Evolutionary conservation across 2,113 vertebrate genomes (phyloP), one percentile per base, ranked within the genome.

Genomic region (Glaucidium brasilianum): DNA sequence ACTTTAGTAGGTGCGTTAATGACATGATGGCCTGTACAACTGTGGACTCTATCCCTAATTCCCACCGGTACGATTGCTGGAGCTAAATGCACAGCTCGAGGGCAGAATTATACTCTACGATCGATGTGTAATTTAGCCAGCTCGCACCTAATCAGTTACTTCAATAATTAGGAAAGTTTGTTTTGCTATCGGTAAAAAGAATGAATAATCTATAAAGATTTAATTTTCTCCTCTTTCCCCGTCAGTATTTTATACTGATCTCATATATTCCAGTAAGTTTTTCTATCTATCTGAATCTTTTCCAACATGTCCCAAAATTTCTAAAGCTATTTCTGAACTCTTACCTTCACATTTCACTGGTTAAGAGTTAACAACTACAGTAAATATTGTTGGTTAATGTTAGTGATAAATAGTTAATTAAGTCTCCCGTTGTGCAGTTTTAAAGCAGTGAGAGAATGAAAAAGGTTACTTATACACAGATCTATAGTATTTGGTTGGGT

Each of bases 361-460:
- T 21, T 66, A 60, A 89, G 58, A 95, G 88, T 93, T 93, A 47
- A 27, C 62, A 91, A 84, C 89, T 92, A 64, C 50, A 64, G 68
- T 71, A 90, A 88, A 56, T 67, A 39, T 17, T 47, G 72, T 92
- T 94, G 59, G 59, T 78, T 90, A 96, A 85, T 92, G 58, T 29
- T 16, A 52, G 55, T 92, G 55, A 95, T 97, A 96, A 95, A 88
- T 87, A 96, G 84, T 94, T 95, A 68, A 85, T 87, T 88, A 94
- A 80, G 73, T 83, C 66, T 86, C 45, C 21, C 68, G 16, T 34
- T 43, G 16, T 56, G 34, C 58, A 37, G 9, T 56, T 62, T 66
- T 71, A 79, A 60, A 60, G 26, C 47, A 56, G 32, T 29, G 20
- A 49, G 39, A 39, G 19, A 50, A 79, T 52, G 23, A 11, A 29